Evolutionary conservation across 2,113 vertebrate genomes (phyloP).

Genomic region (Urocolius indicus): DNA sequence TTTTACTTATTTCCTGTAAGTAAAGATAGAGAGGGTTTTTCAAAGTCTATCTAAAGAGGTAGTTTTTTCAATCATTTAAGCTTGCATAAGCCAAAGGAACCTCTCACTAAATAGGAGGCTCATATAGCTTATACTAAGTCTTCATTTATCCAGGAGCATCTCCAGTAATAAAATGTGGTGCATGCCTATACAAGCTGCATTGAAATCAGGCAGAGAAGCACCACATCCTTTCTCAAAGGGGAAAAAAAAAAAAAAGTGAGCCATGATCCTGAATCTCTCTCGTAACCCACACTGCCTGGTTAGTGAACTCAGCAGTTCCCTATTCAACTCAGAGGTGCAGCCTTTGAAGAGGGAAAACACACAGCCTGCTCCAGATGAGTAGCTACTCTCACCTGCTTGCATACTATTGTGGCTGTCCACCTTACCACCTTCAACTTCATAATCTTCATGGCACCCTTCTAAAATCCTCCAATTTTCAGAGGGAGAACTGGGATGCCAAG

Average conservation of each 20-base stretch:
- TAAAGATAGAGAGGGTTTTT: too few species aligned
- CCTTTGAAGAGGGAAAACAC: rapidly evolving
- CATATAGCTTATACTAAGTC: not conserved
- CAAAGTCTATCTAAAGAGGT: not conserved
- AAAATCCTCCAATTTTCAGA: rapidly evolving
- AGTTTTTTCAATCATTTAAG: not conserved
- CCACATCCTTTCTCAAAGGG: rapidly evolving
- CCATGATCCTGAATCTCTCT: rapidly evolving
- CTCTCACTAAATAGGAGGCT: not conserved
- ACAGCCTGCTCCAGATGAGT: not conserved
- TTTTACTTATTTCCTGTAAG: rapidly evolving
- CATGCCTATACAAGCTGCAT: not conserved
- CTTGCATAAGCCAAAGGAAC: not conserved
- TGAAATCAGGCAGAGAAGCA: not conserved
- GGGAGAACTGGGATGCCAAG: rapidly evolving
- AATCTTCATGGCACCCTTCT: not conserved
- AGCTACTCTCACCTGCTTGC: not conserved
- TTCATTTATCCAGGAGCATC: not conserved
- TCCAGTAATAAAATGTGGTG: rapidly evolving
- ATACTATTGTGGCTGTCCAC: not conserved
- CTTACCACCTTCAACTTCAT: not conserved
- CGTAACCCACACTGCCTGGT: rapidly evolving
- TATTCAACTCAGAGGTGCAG: rapidly evolving
- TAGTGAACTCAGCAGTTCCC: rapidly evolving
- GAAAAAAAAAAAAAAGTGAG: not conserved